phyloP scores from a whole-genome alignment of 2,113 vertebrate genomes.

The Poecile atricapillus region DNA sequence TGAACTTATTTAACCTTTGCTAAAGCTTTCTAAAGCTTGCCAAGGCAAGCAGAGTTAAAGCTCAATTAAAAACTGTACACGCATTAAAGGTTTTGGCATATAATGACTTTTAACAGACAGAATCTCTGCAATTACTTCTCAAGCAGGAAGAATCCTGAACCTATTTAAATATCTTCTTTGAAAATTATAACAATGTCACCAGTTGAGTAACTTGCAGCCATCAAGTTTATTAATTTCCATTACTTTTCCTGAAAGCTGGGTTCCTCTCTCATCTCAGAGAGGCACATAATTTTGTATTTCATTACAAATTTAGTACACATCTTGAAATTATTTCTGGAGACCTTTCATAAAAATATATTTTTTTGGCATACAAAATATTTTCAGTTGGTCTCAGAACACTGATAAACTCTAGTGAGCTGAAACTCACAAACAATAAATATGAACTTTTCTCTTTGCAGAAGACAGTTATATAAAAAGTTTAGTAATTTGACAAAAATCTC shows the following conservation, averaged over 20 bases:
- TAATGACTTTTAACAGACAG: background rate
- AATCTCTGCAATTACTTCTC: background rate
- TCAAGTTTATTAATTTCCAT: background rate
- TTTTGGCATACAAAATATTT: background rate
- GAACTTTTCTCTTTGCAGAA: background rate
- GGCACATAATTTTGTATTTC: background rate
- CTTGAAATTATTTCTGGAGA: background rate
- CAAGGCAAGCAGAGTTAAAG: slow-evolving; percentile 32
- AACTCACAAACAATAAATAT: background rate
- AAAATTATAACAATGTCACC: background rate
- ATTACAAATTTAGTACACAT: background rate
- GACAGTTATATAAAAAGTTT: background rate
- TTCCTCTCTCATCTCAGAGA: background rate
- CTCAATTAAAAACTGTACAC: background rate
- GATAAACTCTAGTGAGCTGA: background rate
- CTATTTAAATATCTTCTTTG: background rate
- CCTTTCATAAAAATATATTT: background rate
- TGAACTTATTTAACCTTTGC: slow-evolving; percentile 26
- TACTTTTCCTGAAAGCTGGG: background rate
- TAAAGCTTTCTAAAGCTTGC: slow-evolving; percentile 30
- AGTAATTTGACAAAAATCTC: background rate
- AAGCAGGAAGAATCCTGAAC: background rate
- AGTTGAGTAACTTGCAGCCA: background rate
- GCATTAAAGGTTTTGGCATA: background rate
- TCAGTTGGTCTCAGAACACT: background rate